Conservation (phyloP, 2,888 invertebrate genomes). For the Tolmerus cingulatus region DNA sequence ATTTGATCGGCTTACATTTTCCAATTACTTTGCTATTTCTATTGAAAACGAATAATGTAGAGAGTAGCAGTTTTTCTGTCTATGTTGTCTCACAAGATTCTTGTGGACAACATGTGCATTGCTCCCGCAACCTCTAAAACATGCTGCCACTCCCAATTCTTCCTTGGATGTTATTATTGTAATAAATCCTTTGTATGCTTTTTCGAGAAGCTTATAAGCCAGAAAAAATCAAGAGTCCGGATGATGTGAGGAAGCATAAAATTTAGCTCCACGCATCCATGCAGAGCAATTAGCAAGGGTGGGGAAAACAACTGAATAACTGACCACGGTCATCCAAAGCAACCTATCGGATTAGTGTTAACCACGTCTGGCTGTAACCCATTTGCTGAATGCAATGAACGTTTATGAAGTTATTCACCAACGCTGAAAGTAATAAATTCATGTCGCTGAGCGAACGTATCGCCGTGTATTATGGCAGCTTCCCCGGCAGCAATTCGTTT, state of each 20-base stretch:
- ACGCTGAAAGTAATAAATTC: constrained; percentile 38
- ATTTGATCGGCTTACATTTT: constrained; percentile 42
- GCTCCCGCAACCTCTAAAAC: neutral
- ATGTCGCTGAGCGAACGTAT: constrained; percentile 4
- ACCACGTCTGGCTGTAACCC: constrained; percentile 34
- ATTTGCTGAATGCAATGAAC: constrained; percentile 40
- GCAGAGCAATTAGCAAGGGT: constrained; percentile 30
- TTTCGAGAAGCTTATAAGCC: constrained; percentile 2
- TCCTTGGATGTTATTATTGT: constrained; percentile 1
- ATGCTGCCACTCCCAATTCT: neutral
- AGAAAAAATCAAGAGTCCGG: neutral
- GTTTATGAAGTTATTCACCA: constrained; percentile 42
- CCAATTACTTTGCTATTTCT: constrained; percentile 22
- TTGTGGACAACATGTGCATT: neutral
- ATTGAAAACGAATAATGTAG: constrained; percentile 9
- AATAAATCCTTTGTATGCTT: constrained; percentile 20
- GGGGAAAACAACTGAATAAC: constrained; percentile 10
- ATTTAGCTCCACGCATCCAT: constrained; percentile 12
- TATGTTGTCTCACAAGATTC: neutral
- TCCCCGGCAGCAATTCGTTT: neutral
- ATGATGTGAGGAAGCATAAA: neutral
- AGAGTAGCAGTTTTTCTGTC: neutral
- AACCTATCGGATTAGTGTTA: constrained; percentile 25
- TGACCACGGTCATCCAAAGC: neutral
- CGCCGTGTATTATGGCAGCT: neutral